Base-by-base conservation (phyloP, 2,113 vertebrate species). In the Polypterus senegalus region DNA sequence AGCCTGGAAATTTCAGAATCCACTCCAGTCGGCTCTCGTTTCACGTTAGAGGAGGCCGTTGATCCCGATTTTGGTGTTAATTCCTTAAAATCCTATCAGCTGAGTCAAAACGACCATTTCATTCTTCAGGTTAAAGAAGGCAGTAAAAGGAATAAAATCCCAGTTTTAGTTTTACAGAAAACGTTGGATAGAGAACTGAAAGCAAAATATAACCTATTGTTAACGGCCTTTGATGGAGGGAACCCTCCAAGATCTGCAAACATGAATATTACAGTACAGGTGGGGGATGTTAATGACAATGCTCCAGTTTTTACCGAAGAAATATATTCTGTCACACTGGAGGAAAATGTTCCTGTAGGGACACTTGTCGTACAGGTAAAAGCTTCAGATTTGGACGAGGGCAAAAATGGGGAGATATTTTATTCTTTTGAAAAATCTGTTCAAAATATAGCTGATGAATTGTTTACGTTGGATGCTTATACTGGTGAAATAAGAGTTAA, bases 371-470 rank as follows among this genome's bases (percentile, higher is more conserved):
- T 75, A 2, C 66, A 66, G 0, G 69, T 86, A 4, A 82, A 79
- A 58, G 83, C 83, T 0, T 78, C 75, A 3, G 83, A 86, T 63
- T 49, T 65, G 27, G 82, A 86, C 58, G 79, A 81, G 4, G 75
- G 80, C 3, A 2, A 55, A 6, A 86, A 85, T 43, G 54, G 82
- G 3, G 71, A 80, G 6, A 57, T 86, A 1, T 60, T 76, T 62
- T 86, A 75, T 57, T 64, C 66, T 4, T 81, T 86, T 65, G 71
- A 75, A 4, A 71, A 74, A 4, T 64, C 73, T 44, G 64, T 74
- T 0, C 60, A 76, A 52, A 9, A 5, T 7, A 68, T 68, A 48
- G 43, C 79, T 1, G 59, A n/a, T 5, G 27, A 74, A 0, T 1
- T 76, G 0, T 84, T 83, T 70, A n/a, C 69, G 0, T 69, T 86